Percentiles rank a stretch among this genome's conserved stretches.
Evolutionary conservation across 2,888 invertebrate species (phyloP).

Genomic region (Crossocerus cetratus): DNA sequence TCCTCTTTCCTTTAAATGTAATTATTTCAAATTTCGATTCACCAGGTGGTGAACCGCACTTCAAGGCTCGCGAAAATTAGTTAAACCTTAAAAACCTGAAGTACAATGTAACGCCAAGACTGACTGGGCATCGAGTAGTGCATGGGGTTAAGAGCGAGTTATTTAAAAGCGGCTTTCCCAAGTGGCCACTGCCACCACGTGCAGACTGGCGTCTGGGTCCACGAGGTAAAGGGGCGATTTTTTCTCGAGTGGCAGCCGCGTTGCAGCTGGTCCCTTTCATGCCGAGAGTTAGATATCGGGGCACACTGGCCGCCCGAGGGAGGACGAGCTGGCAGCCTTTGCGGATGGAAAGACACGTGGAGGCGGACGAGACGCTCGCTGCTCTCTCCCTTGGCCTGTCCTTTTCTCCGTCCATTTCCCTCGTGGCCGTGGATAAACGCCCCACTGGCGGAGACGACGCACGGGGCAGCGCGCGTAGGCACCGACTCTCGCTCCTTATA

Average conservation of each 20-base stretch:
- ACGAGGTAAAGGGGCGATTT: conserved; percentile 8
- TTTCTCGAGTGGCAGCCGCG: background rate
- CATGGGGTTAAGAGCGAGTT: too few relatives aligned
- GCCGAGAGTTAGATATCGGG: background rate
- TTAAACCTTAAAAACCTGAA: too few relatives aligned
- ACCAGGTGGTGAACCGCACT: too few relatives aligned
- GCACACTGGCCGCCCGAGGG: conserved; percentile 9
- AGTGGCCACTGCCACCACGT: too few relatives aligned
- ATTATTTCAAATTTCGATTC: too few relatives aligned
- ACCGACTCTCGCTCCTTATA: conserved; percentile 62
- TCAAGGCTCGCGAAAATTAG: too few relatives aligned
- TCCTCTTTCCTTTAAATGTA: too few relatives aligned
- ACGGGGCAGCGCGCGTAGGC: conserved; percentile 48
- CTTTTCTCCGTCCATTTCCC: conserved; percentile 15
- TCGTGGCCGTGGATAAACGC: conserved; percentile 30
- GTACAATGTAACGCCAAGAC: too few relatives aligned
- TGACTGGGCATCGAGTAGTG: too few relatives aligned
- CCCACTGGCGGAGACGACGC: conserved; percentile 26
- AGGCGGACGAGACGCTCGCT: conserved; percentile 69
- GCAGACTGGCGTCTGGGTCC: too few relatives aligned
- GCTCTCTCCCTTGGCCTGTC: too few relatives aligned
- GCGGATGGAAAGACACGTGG: conserved; percentile 41
- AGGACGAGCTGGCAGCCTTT: background rate
- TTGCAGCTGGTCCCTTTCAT: conserved; percentile 2
- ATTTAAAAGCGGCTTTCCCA: too few relatives aligned